Percentiles rank a stretch among this genome's conserved stretches.
phyloP scores from a whole-genome alignment of 2,113 vertebrate genomes.

The Thamnophis sirtalis region DNA sequence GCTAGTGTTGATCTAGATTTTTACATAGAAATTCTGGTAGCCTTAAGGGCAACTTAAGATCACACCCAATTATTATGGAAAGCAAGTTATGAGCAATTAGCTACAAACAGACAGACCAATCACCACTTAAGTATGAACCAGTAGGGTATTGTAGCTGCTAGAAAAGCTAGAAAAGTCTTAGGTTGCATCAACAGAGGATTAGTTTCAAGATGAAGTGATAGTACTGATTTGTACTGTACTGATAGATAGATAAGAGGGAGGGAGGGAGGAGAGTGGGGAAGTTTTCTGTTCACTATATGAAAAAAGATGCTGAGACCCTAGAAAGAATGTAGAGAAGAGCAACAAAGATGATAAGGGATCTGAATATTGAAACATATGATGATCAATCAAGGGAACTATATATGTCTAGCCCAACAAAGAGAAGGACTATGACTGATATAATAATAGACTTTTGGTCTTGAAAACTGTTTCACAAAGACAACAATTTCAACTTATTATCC shows the following conservation, averaged over 20 bases:
- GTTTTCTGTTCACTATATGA: not conserved
- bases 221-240: not conserved
- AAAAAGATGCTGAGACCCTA: not conserved
- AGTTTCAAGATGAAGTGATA: not conserved
- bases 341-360: not conserved
- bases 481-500: not conserved
- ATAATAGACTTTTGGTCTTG: not conserved
- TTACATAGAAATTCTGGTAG: not conserved
- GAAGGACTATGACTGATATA: not conserved
- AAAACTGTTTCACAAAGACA: not conserved
- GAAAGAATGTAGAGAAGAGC: not conserved
- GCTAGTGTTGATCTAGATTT: not conserved
- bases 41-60: not conserved
- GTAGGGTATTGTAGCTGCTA: not conserved
- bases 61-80: not conserved
- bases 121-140: not conserved
- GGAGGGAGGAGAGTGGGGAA: too few relatives aligned
- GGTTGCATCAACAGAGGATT: not conserved
- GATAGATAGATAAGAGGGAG: too few relatives aligned
- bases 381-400: not conserved
- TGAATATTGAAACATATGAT: not conserved
- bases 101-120: not conserved
- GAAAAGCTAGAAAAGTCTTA: not conserved
- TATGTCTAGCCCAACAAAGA: not conserved
- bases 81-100: not conserved